Percentiles rank a stretch among this genome's conserved stretches.
Conservation (phyloP, 2,113 vertebrate genomes). For the Tonatia bakeri region DNA sequence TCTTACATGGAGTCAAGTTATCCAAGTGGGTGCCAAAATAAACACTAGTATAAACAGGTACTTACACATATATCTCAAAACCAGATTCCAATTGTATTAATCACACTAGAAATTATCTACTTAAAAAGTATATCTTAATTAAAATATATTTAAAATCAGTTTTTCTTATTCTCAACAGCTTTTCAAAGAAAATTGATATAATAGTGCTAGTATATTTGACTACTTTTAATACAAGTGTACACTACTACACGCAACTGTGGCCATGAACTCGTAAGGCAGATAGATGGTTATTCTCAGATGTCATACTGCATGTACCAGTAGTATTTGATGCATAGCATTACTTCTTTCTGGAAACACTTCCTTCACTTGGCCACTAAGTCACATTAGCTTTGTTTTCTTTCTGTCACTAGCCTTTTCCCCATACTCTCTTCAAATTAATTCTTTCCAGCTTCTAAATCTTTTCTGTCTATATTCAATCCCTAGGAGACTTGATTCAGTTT, state of each 20-base stretch:
- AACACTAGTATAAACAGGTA: not conserved
- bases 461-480: not conserved
- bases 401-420: not conserved
- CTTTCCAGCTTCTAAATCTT: not conserved
- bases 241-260: not conserved
- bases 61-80: not conserved
- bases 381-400: not conserved
- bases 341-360: not conserved
- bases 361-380: not conserved
- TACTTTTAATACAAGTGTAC: not conserved
- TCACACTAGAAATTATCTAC: not conserved
- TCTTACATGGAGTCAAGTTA: not conserved
- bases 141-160: not conserved
- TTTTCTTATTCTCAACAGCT: not conserved
- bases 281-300: not conserved
- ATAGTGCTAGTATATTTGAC: not conserved
- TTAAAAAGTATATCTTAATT: not conserved
- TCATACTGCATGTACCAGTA: too few species aligned
- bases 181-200: not conserved
- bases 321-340: not conserved
- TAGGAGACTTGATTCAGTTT: not conserved
- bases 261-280: not conserved
- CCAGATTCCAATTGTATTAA: not conserved
- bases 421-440: not conserved
- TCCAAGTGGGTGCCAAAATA: not conserved